Conservation (phyloP, 2,113 vertebrate genomes). For the Lepisosteus osseus region DNA sequence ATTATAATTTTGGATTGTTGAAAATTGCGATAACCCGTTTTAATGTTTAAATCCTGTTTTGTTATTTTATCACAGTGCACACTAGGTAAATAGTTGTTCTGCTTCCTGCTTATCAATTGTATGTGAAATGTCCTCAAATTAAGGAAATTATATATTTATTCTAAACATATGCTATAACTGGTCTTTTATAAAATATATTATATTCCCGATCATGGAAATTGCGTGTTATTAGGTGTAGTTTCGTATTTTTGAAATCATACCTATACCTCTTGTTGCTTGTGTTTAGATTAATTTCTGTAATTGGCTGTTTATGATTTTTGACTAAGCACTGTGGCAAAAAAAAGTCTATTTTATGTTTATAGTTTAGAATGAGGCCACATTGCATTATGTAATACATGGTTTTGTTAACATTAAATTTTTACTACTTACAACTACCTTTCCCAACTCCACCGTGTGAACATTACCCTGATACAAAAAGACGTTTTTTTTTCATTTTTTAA, state of each 20-base stretch:
- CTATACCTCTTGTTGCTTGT: conserved; percentile 14
- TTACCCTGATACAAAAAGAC: background rate
- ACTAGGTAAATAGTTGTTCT: too few species aligned
- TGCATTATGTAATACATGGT: background rate
- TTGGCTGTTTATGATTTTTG: conserved; percentile 13
- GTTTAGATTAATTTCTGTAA: conserved; percentile 1
- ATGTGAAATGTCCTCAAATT: too few species aligned
- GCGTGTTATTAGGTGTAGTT: background rate
- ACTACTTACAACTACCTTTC: background rate
- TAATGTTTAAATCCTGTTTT: too few species aligned
- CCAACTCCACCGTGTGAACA: background rate
- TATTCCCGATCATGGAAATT: background rate
- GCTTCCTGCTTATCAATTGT: too few species aligned
- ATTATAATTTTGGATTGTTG: too few species aligned
- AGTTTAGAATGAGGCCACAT: conserved; percentile 13
- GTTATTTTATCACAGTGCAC: too few species aligned
- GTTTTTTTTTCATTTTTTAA: background rate
- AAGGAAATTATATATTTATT: too few species aligned
- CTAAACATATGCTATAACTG: too few species aligned
- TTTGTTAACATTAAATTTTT: background rate
- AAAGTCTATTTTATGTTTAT: conserved; percentile 6
- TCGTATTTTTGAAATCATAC: conserved; percentile 7
- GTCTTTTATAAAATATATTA: too few species aligned
- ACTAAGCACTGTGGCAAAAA: conserved; percentile 8
- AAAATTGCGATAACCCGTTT: too few species aligned